These are phyloP conservation scores for Antheraea yamamai DNA, from an alignment of 2,888 invertebrate species.

Conservation along the genomic window DNA sequence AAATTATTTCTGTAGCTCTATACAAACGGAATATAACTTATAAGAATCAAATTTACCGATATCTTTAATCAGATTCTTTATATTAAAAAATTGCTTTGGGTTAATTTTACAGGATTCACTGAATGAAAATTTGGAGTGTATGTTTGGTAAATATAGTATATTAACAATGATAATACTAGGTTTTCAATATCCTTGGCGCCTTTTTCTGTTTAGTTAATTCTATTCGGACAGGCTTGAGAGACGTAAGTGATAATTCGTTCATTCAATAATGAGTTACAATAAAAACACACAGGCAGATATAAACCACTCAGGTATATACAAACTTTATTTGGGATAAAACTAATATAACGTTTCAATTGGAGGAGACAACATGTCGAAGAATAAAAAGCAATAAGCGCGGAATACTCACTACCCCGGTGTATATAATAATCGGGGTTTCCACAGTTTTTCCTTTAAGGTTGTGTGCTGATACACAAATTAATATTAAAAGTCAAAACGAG, in stretches of 20 bases:
- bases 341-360: neutral
- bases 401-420: neutral
- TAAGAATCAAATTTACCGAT: no score
- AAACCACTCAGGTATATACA: neutral
- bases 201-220: no score
- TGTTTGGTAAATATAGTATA: no score
- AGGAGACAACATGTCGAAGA: neutral
- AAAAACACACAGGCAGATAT: neutral
- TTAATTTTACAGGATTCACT: no score
- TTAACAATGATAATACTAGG: no score
- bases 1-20: no score
- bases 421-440: neutral
- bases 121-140: no score
- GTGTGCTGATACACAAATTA: neutral
- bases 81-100: no score
- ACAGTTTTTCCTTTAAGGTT: neutral
- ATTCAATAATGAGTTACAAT: neutral
- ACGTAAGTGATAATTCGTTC: neutral
- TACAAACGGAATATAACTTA: no score
- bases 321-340: neutral
- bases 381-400: neutral
- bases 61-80: no score
- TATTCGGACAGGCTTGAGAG: no score
- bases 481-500: slow-evolving; percentile 7
- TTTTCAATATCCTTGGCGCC: no score